A percentile compares a stretch with the other conserved stretches of the same genome.
phyloP scores from a whole-genome alignment of 2,888 invertebrate species.

The Tipula confusa region DNA sequence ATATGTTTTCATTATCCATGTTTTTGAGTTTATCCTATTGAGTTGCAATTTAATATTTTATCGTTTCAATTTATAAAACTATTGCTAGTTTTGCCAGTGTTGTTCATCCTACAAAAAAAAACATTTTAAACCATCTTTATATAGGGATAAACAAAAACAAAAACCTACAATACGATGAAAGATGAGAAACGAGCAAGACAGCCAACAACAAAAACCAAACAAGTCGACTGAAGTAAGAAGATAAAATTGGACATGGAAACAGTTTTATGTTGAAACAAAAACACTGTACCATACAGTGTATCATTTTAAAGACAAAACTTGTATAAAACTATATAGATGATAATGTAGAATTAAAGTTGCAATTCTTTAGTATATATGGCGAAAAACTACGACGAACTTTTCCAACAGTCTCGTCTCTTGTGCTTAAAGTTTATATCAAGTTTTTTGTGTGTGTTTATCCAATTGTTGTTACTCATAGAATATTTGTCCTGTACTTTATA shows the following conservation, averaged over 20 bases:
- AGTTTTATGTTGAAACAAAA: background rate
- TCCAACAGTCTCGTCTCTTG: background rate
- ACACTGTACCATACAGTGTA: background rate
- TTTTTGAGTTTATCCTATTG: background rate
- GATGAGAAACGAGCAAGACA: background rate
- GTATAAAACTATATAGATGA: too few relatives aligned
- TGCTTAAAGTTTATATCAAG: background rate
- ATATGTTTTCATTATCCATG: background rate
- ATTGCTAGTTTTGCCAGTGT: background rate
- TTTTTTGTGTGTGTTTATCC: background rate
- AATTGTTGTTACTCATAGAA: background rate
- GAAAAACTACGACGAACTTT: background rate
- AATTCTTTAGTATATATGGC: background rate
- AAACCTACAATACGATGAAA: background rate
- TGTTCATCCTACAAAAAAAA: background rate
- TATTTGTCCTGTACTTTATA: background rate
- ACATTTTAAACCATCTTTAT: background rate
- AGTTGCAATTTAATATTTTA: background rate
- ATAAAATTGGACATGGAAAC: background rate
- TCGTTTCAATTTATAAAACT: background rate
- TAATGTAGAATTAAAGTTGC: background rate
- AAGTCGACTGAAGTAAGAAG: background rate
- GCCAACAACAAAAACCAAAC: too few relatives aligned
- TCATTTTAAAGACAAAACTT: background rate
- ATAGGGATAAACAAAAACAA: background rate